Percentiles rank a stretch among this genome's conserved stretches.
These are phyloP conservation scores for Parapristionchus giblindavisi DNA, from an alignment of 2,888 invertebrate genomes.

Conservation along the genomic window DNA sequence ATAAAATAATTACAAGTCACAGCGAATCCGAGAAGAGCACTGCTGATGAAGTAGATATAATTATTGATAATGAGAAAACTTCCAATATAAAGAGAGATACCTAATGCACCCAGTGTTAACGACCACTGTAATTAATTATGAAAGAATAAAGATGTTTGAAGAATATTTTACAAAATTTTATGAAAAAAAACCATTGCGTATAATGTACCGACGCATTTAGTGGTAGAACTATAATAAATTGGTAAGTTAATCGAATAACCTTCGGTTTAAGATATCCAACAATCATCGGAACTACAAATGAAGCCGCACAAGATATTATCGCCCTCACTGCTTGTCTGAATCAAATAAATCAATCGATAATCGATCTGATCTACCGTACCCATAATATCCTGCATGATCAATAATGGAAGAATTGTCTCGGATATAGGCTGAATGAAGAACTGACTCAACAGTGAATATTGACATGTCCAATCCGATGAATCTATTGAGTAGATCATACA, in stretches of 20 bases:
- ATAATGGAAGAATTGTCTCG: not conserved
- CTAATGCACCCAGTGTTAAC: not conserved
- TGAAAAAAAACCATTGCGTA: too few species aligned
- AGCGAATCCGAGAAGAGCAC: not conserved
- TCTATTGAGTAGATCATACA: not conserved
- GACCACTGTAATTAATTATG: not conserved
- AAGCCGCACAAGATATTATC: not conserved
- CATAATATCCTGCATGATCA: conserved; percentile 20
- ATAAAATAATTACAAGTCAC: too few species aligned
- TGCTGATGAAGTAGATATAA: not conserved
- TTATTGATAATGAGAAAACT: conserved; percentile 1
- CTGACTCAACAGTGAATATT: not conserved
- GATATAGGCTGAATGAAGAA: not conserved
- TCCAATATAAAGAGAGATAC: not conserved
- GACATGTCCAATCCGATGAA: conserved; percentile 1
- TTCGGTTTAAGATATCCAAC: conserved; percentile 1
- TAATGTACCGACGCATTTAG: too few species aligned
- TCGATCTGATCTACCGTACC: not conserved
- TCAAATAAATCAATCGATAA: not conserved
- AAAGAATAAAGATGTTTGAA: not conserved
- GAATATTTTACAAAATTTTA: too few species aligned
- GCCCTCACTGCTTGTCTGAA: conserved; percentile 14
- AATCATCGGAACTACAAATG: not conserved
- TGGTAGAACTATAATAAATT: too few species aligned
- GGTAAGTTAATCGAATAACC: not conserved